A percentile compares a stretch with the other conserved stretches of the same genome.
These are phyloP conservation scores for Diuraphis noxia DNA, from an alignment of 1,140 invertebrate species.

Conservation along the genomic window DNA sequence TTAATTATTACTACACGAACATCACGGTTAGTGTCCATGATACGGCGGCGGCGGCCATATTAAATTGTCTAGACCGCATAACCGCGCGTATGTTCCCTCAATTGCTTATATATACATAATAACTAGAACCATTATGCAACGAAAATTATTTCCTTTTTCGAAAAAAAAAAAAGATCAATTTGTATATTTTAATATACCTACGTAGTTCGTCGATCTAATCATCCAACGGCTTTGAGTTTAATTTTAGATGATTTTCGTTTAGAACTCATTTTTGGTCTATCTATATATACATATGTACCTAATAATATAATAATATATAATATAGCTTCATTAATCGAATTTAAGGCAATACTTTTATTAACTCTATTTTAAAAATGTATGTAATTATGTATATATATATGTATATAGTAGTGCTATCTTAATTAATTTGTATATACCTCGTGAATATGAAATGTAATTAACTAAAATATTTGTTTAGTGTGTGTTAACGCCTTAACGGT, in stretches of 20 bases:
- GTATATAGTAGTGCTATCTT: neutral
- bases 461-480: constrained; percentile 15
- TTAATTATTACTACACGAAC: constrained; percentile 37
- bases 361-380: neutral
- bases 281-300: too few species aligned
- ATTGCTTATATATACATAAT: constrained; percentile 22
- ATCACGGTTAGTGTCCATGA: neutral
- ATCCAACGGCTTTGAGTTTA: neutral
- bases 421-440: neutral
- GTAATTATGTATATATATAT: neutral
- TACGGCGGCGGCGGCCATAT: neutral
- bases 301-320: neutral
- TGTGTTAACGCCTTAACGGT: constrained; percentile 4
- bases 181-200: constrained; percentile 23
- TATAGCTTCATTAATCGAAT: neutral
- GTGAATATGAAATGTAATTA: constrained; percentile 16
- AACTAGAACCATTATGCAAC: constrained; percentile 35
- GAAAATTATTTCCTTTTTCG: constrained; percentile 26
- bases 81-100: constrained; percentile 3
- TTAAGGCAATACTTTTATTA: neutral
- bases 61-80: constrained; percentile 17
- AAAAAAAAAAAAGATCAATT: neutral
- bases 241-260: neutral
- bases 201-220: neutral
- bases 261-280: neutral